Percentiles rank a stretch among this genome's conserved stretches.
Conservation (phyloP, 2,113 vertebrate genomes). For the rat (Rattus norvegicus) region DNA sequence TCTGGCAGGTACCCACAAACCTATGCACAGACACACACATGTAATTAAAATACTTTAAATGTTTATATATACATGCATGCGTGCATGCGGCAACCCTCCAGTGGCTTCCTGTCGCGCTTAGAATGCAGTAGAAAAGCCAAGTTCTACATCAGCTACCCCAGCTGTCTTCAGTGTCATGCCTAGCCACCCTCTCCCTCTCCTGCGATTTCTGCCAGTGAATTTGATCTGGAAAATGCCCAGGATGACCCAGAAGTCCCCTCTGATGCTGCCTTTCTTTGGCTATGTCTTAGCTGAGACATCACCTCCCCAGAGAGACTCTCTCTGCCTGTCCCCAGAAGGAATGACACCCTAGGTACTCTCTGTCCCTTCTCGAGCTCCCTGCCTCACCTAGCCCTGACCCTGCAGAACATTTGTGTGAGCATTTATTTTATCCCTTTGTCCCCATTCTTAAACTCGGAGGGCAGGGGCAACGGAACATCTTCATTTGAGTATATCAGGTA, state of each 20-base stretch:
- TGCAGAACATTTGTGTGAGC: background rate
- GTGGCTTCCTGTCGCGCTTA: background rate
- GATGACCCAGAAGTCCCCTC: background rate
- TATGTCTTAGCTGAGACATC: background rate
- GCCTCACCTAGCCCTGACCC: background rate
- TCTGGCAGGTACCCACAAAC: background rate
- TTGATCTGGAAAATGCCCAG: background rate
- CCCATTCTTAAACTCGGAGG: background rate
- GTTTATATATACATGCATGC: background rate
- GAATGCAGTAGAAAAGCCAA: background rate
- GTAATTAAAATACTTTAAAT: background rate
- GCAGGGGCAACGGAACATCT: too few relatives aligned
- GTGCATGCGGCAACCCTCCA: background rate
- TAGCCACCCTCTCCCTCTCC: background rate
- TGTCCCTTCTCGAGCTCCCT: too few relatives aligned
- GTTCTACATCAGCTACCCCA: background rate
- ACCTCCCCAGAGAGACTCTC: background rate
- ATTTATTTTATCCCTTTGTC: background rate
- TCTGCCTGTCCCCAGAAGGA: background rate
- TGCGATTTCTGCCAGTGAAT: background rate
- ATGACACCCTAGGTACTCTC: background rate
- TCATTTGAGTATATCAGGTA: background rate
- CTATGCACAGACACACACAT: background rate
- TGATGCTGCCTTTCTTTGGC: too few relatives aligned
- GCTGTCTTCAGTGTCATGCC: background rate